phyloP scores from a whole-genome alignment of 2,888 invertebrate species.

The Coleophora deauratella region DNA sequence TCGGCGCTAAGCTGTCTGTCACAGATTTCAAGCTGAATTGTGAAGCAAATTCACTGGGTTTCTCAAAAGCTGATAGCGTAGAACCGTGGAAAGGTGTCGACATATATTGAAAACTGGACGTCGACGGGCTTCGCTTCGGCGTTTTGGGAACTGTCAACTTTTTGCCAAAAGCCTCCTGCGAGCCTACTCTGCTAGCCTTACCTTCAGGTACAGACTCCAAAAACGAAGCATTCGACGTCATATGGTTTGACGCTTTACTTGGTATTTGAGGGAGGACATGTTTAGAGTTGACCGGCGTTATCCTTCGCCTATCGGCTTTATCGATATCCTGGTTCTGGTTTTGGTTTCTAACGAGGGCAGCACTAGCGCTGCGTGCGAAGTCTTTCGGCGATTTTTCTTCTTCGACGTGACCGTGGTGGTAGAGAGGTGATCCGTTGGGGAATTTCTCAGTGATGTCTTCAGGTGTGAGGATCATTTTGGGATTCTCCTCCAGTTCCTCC shows the following conservation, averaged over 20 bases:
- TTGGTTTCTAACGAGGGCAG: conserved; percentile 75
- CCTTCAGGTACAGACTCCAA: conserved; percentile 82
- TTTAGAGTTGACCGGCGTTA: conserved; percentile 43
- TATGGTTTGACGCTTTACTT: conserved; percentile 70
- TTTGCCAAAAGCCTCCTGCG: conserved; percentile 52
- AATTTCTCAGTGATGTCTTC: conserved; percentile 38
- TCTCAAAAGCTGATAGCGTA: conserved; percentile 83
- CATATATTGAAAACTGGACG: conserved; percentile 88
- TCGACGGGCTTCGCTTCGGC: conserved; percentile 82
- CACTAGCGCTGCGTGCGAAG: conserved; percentile 81
- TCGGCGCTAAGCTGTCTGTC: conserved; percentile 69
- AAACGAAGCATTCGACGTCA: conserved; percentile 77
- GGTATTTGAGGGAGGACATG: conserved; percentile 75
- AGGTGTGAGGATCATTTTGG: conserved; percentile 41
- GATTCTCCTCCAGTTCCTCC: conserved; percentile 46
- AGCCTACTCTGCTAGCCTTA: conserved; percentile 46
- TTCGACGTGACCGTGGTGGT: conserved; percentile 36
- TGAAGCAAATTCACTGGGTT: conserved; percentile 84
- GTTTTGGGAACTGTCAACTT: conserved; percentile 56
- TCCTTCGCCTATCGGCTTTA: conserved; percentile 47
- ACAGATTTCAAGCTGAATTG: conserved; percentile 83
- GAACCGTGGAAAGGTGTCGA: conserved; percentile 91
- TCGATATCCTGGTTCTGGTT: conserved; percentile 11
- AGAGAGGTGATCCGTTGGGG: conserved; percentile 52
- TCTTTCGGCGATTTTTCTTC: conserved; percentile 24